phyloP scores from a whole-genome alignment of 2,888 invertebrate species.

The Agrotis ipsilon region DNA sequence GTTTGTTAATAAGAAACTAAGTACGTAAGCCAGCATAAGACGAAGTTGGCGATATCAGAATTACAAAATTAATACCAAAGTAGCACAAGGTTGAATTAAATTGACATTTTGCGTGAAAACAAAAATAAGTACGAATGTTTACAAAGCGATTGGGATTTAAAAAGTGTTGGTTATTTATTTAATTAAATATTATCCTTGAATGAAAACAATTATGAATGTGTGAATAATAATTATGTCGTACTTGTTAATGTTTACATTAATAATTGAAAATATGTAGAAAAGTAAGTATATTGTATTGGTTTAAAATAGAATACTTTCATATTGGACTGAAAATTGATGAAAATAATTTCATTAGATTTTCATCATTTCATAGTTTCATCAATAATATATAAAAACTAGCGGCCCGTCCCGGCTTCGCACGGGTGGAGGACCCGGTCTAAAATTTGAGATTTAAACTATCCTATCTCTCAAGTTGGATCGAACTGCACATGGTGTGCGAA shows the following conservation, averaged over 20 bases:
- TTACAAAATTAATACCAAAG: constrained; percentile 22
- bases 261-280: background rate
- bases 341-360: too few species aligned
- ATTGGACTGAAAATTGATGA: too few species aligned
- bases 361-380: too few species aligned
- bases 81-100: constrained; percentile 39
- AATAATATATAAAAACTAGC: too few species aligned
- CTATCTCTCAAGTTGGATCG: too few species aligned
- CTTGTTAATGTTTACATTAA: background rate
- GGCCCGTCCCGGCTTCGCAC: too few species aligned
- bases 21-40: constrained; percentile 25
- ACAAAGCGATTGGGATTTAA: background rate
- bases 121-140: background rate
- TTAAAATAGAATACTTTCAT: too few species aligned
- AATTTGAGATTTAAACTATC: too few species aligned
- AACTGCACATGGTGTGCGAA: too few species aligned
- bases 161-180: background rate
- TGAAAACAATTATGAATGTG: background rate
- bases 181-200: background rate
- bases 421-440: too few species aligned
- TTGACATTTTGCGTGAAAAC: constrained; percentile 15
- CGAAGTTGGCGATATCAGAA: constrained; percentile 28
- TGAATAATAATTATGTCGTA: background rate
- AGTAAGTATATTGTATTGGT: too few species aligned
- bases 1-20: constrained; percentile 6